Percentiles rank a stretch among this genome's conserved stretches.
These are phyloP conservation scores for Pyrrhia umbra DNA, from an alignment of 2,888 invertebrate species.

Conservation along the genomic window DNA sequence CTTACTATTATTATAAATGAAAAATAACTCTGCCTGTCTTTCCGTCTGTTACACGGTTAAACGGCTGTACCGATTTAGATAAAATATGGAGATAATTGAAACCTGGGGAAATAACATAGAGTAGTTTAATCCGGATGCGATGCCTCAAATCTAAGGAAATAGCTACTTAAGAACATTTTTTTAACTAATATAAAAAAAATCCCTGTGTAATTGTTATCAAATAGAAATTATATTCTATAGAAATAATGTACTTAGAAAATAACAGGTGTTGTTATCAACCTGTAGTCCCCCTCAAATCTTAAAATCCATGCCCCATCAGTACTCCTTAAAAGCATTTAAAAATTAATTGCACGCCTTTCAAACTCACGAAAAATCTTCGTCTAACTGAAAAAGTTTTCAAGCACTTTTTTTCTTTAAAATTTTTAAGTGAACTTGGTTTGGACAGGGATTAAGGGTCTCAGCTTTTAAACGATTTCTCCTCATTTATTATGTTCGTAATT, in stretches of 20 bases:
- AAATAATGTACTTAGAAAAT: background rate
- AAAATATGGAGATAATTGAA: too few relatives aligned
- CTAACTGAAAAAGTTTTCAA: slow-evolving; percentile 56
- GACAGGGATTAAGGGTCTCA: slow-evolving; percentile 35
- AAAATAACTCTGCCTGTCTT: too few relatives aligned
- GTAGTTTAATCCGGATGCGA: too few relatives aligned
- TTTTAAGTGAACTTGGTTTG: slow-evolving; percentile 61
- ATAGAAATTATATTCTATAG: background rate
- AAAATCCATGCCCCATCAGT: slow-evolving; percentile 28
- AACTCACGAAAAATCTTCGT: slow-evolving; percentile 62
- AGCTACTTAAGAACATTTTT: too few relatives aligned
- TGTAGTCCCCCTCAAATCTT: slow-evolving; percentile 20
- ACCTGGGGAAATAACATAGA: too few relatives aligned
- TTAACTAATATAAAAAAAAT: too few relatives aligned
- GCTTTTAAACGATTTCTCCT: slow-evolving; percentile 32
- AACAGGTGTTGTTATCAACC: slow-evolving; percentile 7
- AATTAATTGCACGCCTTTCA: slow-evolving; percentile 67
- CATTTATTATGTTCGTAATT: slow-evolving; percentile 49
- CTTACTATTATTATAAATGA: too few relatives aligned
- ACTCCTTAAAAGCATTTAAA: slow-evolving; percentile 61
- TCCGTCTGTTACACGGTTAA: too few relatives aligned
- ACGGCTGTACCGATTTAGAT: too few relatives aligned
- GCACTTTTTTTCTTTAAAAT: slow-evolving; percentile 59
- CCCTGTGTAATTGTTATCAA: too few relatives aligned
- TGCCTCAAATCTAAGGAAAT: too few relatives aligned